Evolutionary conservation across 2,888 invertebrate genomes (phyloP).

Genomic region (Portevinia maculata): DNA sequence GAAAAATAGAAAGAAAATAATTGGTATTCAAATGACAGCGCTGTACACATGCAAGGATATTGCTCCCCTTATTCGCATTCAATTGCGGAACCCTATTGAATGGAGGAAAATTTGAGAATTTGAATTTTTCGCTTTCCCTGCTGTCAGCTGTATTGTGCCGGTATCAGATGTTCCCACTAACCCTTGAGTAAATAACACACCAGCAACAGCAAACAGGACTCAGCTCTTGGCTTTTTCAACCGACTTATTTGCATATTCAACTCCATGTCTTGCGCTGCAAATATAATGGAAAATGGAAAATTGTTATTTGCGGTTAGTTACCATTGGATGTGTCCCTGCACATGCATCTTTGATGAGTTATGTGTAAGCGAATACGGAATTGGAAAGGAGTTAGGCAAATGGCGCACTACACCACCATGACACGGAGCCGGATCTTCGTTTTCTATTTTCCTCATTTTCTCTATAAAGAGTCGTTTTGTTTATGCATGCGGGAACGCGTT

Average conservation of each 20-base stretch:
- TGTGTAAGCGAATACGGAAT: slow-evolving; percentile 64
- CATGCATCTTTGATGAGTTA: slow-evolving; percentile 75
- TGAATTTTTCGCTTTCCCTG: slow-evolving; percentile 45
- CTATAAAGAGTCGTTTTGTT: slow-evolving; percentile 58
- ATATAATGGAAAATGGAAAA: slow-evolving; percentile 73
- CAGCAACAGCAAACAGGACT: slow-evolving; percentile 14
- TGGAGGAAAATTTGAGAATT: slow-evolving; percentile 68
- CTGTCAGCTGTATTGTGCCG: slow-evolving; percentile 52
- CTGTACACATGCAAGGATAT: slow-evolving; percentile 29
- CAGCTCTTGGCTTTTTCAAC: slow-evolving; percentile 9
- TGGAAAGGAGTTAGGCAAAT: slow-evolving; percentile 62
- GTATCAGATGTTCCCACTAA: slow-evolving; percentile 71
- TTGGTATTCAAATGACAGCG: slow-evolving; percentile 61
- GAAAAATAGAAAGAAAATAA: slow-evolving; percentile 31
- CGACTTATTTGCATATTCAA: slow-evolving; percentile 69
- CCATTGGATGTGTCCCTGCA: slow-evolving; percentile 73
- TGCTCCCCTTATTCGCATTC: slow-evolving; percentile 51
- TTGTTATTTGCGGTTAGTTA: slow-evolving; percentile 74
- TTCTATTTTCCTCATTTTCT: slow-evolving; percentile 14
- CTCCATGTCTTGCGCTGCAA: slow-evolving; percentile 13
- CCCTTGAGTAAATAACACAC: slow-evolving; percentile 70
- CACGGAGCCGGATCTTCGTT: slow-evolving; percentile 6
- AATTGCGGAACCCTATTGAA: slow-evolving; percentile 65
- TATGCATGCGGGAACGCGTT: slow-evolving; percentile 74
- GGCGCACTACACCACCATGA: neutral